Evolutionary conservation across 2,113 vertebrate species (phyloP).

Genomic region (Haemorhous mexicanus): DNA sequence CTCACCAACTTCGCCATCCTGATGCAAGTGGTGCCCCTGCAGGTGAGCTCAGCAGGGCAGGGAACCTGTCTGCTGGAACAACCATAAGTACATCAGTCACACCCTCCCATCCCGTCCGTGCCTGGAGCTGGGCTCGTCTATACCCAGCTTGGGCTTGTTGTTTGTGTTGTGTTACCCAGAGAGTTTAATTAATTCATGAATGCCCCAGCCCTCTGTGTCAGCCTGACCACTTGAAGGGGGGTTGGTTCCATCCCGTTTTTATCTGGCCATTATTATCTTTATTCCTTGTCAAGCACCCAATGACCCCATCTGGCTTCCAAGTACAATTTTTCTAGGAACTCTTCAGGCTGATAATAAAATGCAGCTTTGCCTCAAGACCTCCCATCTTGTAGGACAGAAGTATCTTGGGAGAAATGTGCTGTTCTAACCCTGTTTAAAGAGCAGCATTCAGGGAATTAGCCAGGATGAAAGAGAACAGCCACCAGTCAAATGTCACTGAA

Average conservation of each 20-base stretch:
- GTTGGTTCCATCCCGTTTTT: background rate
- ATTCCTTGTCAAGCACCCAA: background rate
- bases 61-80: background rate
- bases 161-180: background rate
- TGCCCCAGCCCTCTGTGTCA: background rate
- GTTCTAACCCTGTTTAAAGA: background rate
- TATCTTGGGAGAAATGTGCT: background rate
- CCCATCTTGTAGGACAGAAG: background rate
- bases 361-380: background rate
- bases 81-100: background rate
- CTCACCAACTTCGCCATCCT: constrained; percentile 98
- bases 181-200: background rate
- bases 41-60: constrained; percentile 76
- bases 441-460: background rate
- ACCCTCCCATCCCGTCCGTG: background rate
- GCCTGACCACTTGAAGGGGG: background rate
- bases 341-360: background rate
- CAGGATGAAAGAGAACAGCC: background rate
- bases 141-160: background rate
- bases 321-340: background rate
- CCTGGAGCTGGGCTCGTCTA: background rate
- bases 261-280: background rate
- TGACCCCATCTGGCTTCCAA: background rate
- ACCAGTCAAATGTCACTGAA: background rate
- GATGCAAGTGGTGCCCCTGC: constrained; percentile 95